Base-by-base conservation (phyloP, 1,140 invertebrate species). In the Lerema accius region DNA sequence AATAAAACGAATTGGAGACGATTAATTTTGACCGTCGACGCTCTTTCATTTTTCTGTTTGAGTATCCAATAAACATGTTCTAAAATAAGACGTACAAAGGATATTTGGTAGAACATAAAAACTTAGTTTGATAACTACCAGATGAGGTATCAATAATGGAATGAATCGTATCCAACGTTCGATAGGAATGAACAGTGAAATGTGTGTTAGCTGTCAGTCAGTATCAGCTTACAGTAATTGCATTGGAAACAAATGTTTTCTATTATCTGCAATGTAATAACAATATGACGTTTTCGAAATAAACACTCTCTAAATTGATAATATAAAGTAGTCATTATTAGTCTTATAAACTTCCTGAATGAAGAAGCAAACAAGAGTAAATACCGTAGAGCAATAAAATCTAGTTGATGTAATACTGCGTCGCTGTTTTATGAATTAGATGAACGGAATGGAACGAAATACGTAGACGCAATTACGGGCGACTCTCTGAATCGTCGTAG, bases 401-500 rank as follows among this genome's bases (percentile, higher is more conserved):
- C 37, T 43, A 26, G 40, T 55, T 55, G 23, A 55, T 26, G 39
- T 42, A 23, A 58, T 15, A 16, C 4, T 15, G 43, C 43, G 16
- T 39, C 45, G 32, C 56, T 48, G 45, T 23, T 60, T 49, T 59
- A 51, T 48, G 50, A 65, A 65, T 61, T 53, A 59, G 61, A n/a
- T n/a, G n/a, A n/a, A n/a, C 65, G 23, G 60, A 62, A 63, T 55
- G 50, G 64, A 61, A 67, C 39, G 58, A 67, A 63, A 65, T 43
- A 65, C 48, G 51, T 70, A 76, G 67, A 69, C 67, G 50, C 62
- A 65, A 69, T 68, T 63, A 65, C 64, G 65, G 63, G 67, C 63
- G 64, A 32, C 58, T 64, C 59, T 60, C 50, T 42, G 53, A 58
- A 19, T 28, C 46, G 40, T 37, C 49, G 43, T 63, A 69, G 65